Percentiles rank a stretch among this genome's conserved stretches.
These are phyloP conservation scores for Halisarca cf. caerulea DNA, from an alignment of 37 sponge, comb jelly and placozoan species.

Conservation along the genomic window DNA sequence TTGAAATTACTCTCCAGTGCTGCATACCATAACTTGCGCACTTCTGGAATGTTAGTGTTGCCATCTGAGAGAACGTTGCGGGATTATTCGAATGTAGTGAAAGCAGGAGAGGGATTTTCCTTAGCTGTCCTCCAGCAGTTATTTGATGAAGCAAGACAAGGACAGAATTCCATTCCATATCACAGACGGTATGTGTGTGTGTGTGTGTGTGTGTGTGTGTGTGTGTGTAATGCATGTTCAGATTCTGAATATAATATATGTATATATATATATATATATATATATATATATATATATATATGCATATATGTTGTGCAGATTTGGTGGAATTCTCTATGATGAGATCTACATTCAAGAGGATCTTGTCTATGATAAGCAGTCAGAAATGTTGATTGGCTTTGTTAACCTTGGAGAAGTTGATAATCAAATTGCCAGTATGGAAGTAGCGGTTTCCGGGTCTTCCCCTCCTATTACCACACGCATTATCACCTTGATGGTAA, in stretches of 20 bases:
- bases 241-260: not conserved
- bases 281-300: not conserved
- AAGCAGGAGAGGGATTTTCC: slow-evolving; percentile 39
- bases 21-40: not conserved
- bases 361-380: slow-evolving; percentile 55
- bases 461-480: slow-evolving; percentile 16
- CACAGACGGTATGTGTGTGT: not conserved
- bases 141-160: slow-evolving; percentile 20
- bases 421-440: not conserved
- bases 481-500: slow-evolving; percentile 38
- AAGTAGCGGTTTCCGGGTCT: not conserved
- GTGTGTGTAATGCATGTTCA: not conserved
- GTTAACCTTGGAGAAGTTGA: slow-evolving; percentile 36
- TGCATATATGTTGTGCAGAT: slow-evolving; percentile 33
- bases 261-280: not conserved
- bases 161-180: not conserved
- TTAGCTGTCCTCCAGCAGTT: slow-evolving; percentile 39
- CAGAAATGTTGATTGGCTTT: slow-evolving; percentile 55
- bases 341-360: slow-evolving; percentile 60
- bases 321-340: slow-evolving; percentile 46
- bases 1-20: slow-evolving; percentile 7
- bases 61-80: slow-evolving; percentile 40
- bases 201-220: not conserved
- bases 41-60: not conserved
- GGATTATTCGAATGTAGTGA: slow-evolving; percentile 46